These are phyloP conservation scores for Danio tinwini DNA, from an alignment of 2,797 vertebrate species.

Conservation along the genomic window DNA sequence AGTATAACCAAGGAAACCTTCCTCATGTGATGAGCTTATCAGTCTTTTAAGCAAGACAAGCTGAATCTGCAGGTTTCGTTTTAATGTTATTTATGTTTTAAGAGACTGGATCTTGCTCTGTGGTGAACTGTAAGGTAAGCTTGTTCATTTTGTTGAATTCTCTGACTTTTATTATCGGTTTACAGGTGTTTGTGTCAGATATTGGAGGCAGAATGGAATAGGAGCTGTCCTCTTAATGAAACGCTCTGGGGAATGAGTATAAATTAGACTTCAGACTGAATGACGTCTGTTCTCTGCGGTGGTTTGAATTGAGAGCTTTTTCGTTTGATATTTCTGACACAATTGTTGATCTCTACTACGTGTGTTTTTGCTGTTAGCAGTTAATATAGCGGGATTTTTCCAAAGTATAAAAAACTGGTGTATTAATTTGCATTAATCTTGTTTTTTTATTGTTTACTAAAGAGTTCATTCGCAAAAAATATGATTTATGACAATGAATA, in stretches of 20 bases:
- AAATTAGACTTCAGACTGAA: not conserved
- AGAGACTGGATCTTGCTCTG: not conserved
- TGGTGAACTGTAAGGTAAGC: conserved; percentile 22
- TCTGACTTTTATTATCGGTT: not conserved
- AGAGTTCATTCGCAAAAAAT: too few relatives aligned
- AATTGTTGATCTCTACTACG: not conserved
- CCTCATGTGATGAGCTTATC: not conserved
- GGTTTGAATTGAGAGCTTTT: not conserved
- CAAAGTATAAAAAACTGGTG: too few relatives aligned
- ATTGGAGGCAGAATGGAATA: not conserved
- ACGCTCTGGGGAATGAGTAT: not conserved
- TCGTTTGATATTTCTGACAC: not conserved
- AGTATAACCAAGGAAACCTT: conserved; percentile 17
- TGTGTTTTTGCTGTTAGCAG: too few relatives aligned
- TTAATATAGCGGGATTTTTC: too few relatives aligned
- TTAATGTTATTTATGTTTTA: conserved; percentile 18
- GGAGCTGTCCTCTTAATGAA: not conserved
- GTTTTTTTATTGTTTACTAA: too few relatives aligned
- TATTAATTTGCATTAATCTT: too few relatives aligned
- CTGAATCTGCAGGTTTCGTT: not conserved
- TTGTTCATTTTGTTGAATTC: not conserved
- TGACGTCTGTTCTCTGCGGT: not conserved
- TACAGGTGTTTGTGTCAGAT: not conserved
- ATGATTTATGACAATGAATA: too few relatives aligned
- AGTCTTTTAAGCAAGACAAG: not conserved